These are phyloP conservation scores for Sardinella longiceps DNA, from an alignment of 2,797 vertebrate genomes.

Conservation along the genomic window DNA sequence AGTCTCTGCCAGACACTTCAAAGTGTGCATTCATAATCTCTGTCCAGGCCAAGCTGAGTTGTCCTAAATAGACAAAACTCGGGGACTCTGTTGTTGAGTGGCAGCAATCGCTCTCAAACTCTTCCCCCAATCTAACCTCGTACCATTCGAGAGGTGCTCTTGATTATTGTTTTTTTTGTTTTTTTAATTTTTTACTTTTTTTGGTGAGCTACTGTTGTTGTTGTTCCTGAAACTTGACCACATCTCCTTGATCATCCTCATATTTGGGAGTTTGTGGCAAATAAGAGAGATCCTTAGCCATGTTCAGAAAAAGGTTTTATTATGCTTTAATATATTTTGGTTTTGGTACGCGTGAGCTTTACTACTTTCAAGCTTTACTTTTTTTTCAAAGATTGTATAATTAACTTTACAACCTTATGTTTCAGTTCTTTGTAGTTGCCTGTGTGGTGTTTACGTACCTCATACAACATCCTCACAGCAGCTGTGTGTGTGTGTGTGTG, in stretches of 20 bases:
- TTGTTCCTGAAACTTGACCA: background rate
- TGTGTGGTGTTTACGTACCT: background rate
- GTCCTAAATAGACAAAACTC: too few relatives aligned
- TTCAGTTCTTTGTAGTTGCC: background rate
- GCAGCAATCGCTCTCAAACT: too few relatives aligned
- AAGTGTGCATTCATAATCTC: background rate
- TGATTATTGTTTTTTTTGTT: background rate
- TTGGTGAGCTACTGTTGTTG: background rate
- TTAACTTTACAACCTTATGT: background rate
- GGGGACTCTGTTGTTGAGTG: too few relatives aligned
- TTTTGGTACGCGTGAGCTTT: background rate
- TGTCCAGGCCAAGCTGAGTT: background rate
- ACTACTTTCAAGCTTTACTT: background rate
- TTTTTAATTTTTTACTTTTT: background rate
- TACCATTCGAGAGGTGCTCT: too few relatives aligned
- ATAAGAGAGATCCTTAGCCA: background rate
- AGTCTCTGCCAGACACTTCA: constrained; percentile 7
- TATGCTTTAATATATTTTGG: background rate
- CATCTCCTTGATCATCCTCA: background rate
- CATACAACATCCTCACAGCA: background rate
- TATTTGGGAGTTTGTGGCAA: background rate
- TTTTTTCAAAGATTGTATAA: background rate
- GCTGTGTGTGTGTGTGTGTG: background rate
- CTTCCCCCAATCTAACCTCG: too few relatives aligned
- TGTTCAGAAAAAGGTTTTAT: background rate